These are phyloP conservation scores for Montipora capitata DNA, from an alignment of 92 coral and sea anemone species.

Conservation along the genomic window DNA sequence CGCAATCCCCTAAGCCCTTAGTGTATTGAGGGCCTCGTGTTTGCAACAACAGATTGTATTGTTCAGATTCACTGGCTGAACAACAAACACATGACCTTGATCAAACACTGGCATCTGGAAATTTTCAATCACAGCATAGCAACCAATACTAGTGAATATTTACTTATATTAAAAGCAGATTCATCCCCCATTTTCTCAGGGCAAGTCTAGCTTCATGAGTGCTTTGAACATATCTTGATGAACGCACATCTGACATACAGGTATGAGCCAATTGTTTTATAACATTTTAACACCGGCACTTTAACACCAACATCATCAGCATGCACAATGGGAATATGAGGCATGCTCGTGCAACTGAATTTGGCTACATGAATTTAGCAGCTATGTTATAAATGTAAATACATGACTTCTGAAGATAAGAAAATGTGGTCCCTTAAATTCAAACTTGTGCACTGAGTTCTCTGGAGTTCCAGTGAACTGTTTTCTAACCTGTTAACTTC, in stretches of 20 bases:
- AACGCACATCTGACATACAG: neutral
- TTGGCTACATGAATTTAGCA: too few species aligned
- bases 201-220: too few species aligned
- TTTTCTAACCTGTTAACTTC: neutral
- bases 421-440: too few species aligned
- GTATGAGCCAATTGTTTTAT: neutral
- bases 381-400: too few species aligned
- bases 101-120: conserved; percentile 11
- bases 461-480: neutral
- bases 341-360: too few species aligned
- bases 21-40: conserved; percentile 12
- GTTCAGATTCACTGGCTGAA: neutral
- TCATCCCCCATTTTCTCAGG: neutral
- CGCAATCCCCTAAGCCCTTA: conserved; percentile 5
- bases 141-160: neutral
- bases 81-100: conserved; percentile 6
- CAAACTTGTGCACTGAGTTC: conserved; percentile 16
- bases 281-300: neutral
- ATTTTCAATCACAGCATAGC: conserved; percentile 14
- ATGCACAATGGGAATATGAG: neutral
- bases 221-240: neutral
- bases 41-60: conserved; percentile 1
- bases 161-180: neutral
- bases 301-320: neutral
- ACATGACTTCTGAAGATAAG: too few species aligned